These are phyloP conservation scores for Rhinoderma darwinii DNA, from an alignment of 2,113 vertebrate genomes.

Conservation along the genomic window DNA sequence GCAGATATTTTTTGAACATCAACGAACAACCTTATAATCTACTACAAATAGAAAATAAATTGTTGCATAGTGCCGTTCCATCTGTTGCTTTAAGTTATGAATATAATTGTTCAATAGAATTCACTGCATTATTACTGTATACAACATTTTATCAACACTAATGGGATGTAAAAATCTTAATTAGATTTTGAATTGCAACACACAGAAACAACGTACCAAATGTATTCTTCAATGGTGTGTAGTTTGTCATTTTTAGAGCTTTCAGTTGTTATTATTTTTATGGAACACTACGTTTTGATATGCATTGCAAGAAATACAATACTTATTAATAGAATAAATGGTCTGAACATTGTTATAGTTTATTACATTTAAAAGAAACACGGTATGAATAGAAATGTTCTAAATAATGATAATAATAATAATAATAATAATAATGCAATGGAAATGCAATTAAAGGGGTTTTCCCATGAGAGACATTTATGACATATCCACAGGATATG, in stretches of 20 bases:
- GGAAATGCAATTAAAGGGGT: no score
- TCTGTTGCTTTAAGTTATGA: slow-evolving; percentile 36
- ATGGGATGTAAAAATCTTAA: slow-evolving; percentile 46
- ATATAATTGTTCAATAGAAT: slow-evolving; percentile 38
- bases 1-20: slow-evolving; percentile 26
- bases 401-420: background rate
- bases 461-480: no score
- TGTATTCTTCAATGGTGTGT: slow-evolving; percentile 5
- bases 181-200: slow-evolving; percentile 35
- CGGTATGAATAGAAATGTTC: background rate
- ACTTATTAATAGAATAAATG: background rate
- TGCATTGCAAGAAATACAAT: background rate
- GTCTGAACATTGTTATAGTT: background rate
- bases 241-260: slow-evolving; percentile 38
- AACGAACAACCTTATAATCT: slow-evolving; percentile 22
- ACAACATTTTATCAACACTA: slow-evolving; percentile 38
- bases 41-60: slow-evolving; percentile 47
- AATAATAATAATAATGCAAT: no score
- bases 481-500: no score
- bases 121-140: slow-evolving; percentile 29
- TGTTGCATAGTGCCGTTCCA: background rate
- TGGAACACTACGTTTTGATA: slow-evolving; percentile 10
- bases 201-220: slow-evolving; percentile 19
- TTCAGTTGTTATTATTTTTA: slow-evolving; percentile 34
- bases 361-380: background rate